Percentiles rank a stretch among this genome's conserved stretches.
Evolutionary conservation across 1,140 invertebrate genomes (phyloP).

Genomic region (Eupeodes corollae): DNA sequence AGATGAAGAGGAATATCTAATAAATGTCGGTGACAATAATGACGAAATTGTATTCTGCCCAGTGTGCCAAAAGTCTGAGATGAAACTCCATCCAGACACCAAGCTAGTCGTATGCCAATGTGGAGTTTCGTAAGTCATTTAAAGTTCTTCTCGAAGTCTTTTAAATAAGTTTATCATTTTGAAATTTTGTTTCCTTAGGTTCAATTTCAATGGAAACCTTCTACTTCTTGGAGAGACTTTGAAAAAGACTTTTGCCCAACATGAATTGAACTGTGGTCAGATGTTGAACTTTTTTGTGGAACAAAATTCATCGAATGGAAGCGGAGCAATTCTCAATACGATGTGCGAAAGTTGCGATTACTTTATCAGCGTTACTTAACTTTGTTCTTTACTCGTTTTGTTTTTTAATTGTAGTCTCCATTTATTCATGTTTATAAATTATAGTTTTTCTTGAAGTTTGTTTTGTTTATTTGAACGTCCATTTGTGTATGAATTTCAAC

Average conservation of each 20-base stretch:
- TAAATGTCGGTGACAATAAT: conserved; percentile 9
- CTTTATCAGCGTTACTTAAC: conserved; percentile 15
- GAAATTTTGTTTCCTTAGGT: not conserved
- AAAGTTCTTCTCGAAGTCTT: not conserved
- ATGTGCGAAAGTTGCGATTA: conserved; percentile 31
- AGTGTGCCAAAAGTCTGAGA: conserved; percentile 16
- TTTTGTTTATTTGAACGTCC: too few relatives aligned
- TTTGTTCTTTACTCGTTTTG: too few relatives aligned
- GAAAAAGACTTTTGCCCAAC: conserved; percentile 12
- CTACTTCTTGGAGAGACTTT: not conserved
- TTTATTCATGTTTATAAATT: too few relatives aligned
- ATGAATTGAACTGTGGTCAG: conserved; percentile 19
- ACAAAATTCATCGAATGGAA: conserved; percentile 3
- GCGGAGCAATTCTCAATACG: conserved; percentile 10
- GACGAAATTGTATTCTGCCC: conserved; percentile 16
- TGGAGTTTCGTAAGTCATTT: conserved; percentile 3
- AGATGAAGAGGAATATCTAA: conserved; percentile 16
- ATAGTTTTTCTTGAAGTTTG: too few relatives aligned
- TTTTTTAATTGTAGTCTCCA: too few relatives aligned
- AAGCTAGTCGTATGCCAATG: conserved; percentile 2
- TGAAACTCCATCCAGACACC: conserved; percentile 1
- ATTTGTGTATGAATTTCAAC: too few relatives aligned
- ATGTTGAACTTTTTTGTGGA: conserved; percentile 25
- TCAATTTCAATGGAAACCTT: not conserved
- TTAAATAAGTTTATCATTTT: not conserved